Base-by-base conservation (phyloP, 2,113 vertebrate genomes). In the Ceyx melanurus region DNA sequence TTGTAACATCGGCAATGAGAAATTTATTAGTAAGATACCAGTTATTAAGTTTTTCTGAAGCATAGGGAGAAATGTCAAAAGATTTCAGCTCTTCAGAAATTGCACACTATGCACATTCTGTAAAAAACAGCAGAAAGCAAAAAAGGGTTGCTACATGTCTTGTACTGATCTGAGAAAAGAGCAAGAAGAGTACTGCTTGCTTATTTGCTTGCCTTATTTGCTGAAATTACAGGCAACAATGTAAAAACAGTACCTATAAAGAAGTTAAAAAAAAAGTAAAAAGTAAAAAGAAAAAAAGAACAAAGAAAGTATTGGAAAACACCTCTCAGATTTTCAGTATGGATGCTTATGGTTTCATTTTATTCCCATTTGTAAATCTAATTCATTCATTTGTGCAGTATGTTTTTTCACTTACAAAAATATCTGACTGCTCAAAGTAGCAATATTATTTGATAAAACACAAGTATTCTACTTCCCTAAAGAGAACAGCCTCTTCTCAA, bases 351-450 rank as follows among this genome's bases (percentile, higher is more conserved):
- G 53, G 48, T 94, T 92, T 79, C 15, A 78, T 86, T 88, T 92
- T 88, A 19, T 94, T 86, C 46, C 74, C 62, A 84, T 46, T 73
- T 37, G 54, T 70, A 66, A 12, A 37, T 90, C 81, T 90, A 83
- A 92, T 79, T 82, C 84, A 73, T 76, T 81, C 58, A 89, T 92
- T 78, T 92, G 53, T 58, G 31, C 33, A 65, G 66, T 81, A 67
- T 68, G 81, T 14, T 87, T 95, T 88, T 93, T 87, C 81, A 92
- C 22, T 95, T 84, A 84, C 5, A 84, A 43, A 76, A 86, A 29
- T 72, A 93, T 37, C 62, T 85, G 64, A 82, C 60, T 56, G 31
- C 53, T 75, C 18, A 58, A 16, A 68, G 57, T 26, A 89, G 45
- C 26, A 86, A 10, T 73, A 82, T 73, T 81, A 84, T 68, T 66